phyloP scores from a whole-genome alignment of 2,797 vertebrate genomes.

The Eidolon dupreanum region DNA sequence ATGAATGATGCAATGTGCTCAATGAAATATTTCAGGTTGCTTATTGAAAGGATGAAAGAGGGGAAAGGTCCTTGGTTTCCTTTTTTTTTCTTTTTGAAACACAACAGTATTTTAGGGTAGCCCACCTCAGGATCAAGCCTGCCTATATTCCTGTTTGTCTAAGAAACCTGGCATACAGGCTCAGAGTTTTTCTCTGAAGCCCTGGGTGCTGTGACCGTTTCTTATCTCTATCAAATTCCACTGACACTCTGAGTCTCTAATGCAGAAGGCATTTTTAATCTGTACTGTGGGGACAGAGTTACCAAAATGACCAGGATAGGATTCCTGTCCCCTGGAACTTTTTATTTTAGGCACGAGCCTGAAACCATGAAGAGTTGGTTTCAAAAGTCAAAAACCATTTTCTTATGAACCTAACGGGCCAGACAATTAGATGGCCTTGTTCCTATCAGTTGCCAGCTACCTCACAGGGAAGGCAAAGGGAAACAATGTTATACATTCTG shows the following conservation, averaged over 20 bases:
- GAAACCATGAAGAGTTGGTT: not conserved
- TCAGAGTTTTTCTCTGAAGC: not conserved
- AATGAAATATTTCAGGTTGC: conserved; percentile 53
- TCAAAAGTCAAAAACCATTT: conserved; percentile 32
- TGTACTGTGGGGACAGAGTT: not conserved
- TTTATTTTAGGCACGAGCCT: not conserved
- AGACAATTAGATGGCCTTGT: not conserved
- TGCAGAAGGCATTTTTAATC: not conserved
- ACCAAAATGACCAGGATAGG: not conserved
- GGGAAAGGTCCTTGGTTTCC: not conserved
- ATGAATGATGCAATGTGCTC: not conserved
- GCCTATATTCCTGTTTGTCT: conserved; percentile 44
- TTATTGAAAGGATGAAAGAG: conserved; percentile 54
- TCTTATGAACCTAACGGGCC: not conserved
- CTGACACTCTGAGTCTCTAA: not conserved
- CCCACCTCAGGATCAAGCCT: conserved; percentile 39
- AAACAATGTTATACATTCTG: not conserved
- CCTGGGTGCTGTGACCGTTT: not conserved
- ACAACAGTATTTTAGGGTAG: not conserved
- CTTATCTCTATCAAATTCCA: conserved; percentile 35
- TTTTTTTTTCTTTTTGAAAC: conserved; percentile 2
- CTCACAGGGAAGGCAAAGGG: not conserved
- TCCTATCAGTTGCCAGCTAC: not conserved
- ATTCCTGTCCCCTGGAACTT: not conserved
- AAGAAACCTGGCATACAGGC: conserved; percentile 54